Evolutionary conservation across 2,113 vertebrate species (phyloP).

Genomic region (Xenus cinereus): DNA sequence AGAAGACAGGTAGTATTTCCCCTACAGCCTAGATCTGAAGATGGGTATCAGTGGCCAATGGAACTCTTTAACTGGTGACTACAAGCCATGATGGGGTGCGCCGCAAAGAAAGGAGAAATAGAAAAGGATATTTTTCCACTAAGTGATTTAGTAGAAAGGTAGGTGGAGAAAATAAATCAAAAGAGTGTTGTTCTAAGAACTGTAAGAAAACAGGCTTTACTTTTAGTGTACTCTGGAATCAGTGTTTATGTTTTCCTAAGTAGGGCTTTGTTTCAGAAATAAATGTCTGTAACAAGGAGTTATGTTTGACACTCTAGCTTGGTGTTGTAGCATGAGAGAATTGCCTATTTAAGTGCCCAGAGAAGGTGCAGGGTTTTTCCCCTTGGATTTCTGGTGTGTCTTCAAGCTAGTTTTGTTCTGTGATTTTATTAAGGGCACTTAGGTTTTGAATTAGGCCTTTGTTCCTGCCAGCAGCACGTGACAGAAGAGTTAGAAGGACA

Average conservation of each 20-base stretch:
- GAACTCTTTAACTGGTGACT: not conserved
- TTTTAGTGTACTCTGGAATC: not conserved
- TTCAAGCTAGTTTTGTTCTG: not conserved
- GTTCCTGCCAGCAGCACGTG: not conserved
- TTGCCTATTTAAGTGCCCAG: not conserved
- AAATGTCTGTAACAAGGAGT: not conserved
- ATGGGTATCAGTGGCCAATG: not conserved
- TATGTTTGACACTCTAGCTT: not conserved
- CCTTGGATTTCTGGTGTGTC: not conserved
- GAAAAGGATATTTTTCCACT: not conserved
- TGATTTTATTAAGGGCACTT: not conserved
- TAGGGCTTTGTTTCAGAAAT: not conserved
- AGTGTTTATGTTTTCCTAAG: not conserved
- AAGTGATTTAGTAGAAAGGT: not conserved
- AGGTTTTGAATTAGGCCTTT: not conserved
- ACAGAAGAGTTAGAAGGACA: not conserved
- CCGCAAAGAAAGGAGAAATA: not conserved
- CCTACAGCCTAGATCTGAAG: not conserved
- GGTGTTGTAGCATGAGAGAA: not conserved
- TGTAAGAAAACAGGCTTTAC: not conserved
- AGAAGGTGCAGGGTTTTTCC: not conserved
- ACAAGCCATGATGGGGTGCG: not conserved
- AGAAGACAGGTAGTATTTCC: not conserved
- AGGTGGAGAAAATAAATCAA: not conserved
- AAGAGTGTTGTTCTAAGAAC: not conserved